Conservation (phyloP, 2,797 vertebrate genomes). For the Peromyscus eremicus region DNA sequence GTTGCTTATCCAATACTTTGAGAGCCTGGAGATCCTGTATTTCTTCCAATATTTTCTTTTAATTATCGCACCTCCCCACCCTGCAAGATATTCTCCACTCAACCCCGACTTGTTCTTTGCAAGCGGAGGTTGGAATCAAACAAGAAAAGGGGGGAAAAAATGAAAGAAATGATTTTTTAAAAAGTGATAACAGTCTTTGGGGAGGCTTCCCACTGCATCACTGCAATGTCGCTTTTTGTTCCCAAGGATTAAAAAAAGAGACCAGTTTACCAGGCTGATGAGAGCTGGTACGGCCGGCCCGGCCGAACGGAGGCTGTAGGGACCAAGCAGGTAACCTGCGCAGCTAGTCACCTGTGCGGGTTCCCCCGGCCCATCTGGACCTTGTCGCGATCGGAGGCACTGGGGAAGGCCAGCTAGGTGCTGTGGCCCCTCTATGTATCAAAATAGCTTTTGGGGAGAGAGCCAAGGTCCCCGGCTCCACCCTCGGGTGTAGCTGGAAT, state of each 20-base stretch:
- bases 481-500: neutral
- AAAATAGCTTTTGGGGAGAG: neutral
- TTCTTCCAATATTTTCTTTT: neutral
- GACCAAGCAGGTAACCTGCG: conserved; percentile 40
- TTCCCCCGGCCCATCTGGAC: neutral
- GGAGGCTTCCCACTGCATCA: neutral
- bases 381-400: neutral
- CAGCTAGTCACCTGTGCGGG: neutral
- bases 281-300: neutral
- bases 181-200: neutral
- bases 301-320: neutral
- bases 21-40: neutral
- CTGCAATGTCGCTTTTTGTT: neutral
- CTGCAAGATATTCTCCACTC: neutral
- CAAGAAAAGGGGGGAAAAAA: neutral
- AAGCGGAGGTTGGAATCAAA: neutral
- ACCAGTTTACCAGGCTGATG: neutral
- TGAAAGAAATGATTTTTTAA: neutral
- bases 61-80: neutral
- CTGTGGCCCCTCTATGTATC: neutral
- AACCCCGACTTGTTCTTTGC: neutral
- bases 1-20: neutral
- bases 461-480: neutral
- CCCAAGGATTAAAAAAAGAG: neutral
- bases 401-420: neutral